Percentiles rank a stretch among this genome's conserved stretches.
These are phyloP conservation scores for Plectropomus leopardus DNA, from an alignment of 2,113 vertebrate genomes.

Conservation along the genomic window DNA sequence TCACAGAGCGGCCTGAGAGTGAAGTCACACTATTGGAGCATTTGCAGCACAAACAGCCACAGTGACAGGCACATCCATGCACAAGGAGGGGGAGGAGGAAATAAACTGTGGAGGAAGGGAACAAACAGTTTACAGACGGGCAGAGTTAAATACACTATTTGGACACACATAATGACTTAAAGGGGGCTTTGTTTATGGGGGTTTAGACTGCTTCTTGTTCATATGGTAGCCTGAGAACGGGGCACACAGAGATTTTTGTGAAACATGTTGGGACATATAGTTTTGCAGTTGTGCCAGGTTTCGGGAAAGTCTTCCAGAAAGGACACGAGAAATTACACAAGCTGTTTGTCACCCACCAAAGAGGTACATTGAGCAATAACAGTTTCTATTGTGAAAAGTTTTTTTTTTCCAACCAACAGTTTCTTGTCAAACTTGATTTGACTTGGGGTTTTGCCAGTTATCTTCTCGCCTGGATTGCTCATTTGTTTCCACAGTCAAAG, in stretches of 20 bases:
- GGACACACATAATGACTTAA: background rate
- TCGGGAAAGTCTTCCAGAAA: background rate
- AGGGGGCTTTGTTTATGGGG: background rate
- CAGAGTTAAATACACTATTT: background rate
- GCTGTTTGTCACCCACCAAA: background rate
- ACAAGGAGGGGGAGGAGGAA: background rate
- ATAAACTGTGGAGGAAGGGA: background rate
- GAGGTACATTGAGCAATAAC: conserved; percentile 28
- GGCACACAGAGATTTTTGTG: background rate
- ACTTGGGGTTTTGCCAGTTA: conserved; percentile 12
- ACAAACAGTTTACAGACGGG: background rate
- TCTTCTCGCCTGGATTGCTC: background rate
- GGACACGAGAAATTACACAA: background rate
- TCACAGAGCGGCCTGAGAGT: conserved; percentile 41
- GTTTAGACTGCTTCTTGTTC: background rate
- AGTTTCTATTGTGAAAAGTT: background rate
- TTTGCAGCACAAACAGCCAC: conserved; percentile 41
- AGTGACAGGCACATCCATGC: conserved; percentile 69
- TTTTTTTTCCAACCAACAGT: background rate
- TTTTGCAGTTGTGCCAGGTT: conserved; percentile 27
- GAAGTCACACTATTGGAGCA: conserved; percentile 53
- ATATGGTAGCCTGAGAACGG: background rate
- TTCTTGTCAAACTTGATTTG: conserved; percentile 56
- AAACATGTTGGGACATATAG: conserved; percentile 23
- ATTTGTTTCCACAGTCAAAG: background rate